A percentile compares a stretch with the other conserved stretches of the same genome.
Conservation (phyloP, 2,888 invertebrate genomes). For the Esperia sulphurella region DNA sequence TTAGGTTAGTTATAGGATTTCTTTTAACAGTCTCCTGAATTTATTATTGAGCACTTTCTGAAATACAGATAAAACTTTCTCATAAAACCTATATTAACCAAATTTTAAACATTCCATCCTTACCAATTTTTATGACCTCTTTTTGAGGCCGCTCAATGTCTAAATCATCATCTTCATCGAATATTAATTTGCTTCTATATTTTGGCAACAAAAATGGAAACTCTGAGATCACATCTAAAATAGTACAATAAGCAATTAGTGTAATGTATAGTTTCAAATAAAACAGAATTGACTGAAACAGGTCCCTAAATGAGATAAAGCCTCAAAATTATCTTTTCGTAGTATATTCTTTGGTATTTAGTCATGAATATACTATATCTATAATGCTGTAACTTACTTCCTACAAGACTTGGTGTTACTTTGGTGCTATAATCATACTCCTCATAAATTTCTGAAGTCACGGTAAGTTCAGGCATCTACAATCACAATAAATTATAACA, state of each 20-base stretch:
- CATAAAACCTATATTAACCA: no score
- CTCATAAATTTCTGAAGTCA: constrained; percentile 86
- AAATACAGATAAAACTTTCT: no score
- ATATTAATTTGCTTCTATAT: constrained; percentile 34
- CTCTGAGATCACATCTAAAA: constrained; percentile 84
- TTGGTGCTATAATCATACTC: constrained; percentile 82
- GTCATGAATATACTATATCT: background rate
- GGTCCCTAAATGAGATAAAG: background rate
- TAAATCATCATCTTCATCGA: constrained; percentile 86
- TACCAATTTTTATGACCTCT: constrained; percentile 82
- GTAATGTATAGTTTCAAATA: no score
- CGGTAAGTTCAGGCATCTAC: constrained; percentile 79
- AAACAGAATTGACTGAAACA: no score
- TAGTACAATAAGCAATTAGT: constrained; percentile 5
- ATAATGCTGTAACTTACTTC: constrained; percentile 65
- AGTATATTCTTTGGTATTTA: background rate
- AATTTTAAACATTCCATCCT: constrained; percentile 15
- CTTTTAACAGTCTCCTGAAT: no score
- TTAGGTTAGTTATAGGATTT: no score
- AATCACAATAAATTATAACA: constrained; percentile 23
- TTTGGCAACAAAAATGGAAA: constrained; percentile 82
- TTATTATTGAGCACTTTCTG: no score
- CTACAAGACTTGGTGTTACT: constrained; percentile 57
- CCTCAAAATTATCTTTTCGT: background rate
- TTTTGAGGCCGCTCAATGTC: constrained; percentile 75